Evolutionary conservation across 2,113 vertebrate species (phyloP).

Genomic region (Emberiza fucata): DNA sequence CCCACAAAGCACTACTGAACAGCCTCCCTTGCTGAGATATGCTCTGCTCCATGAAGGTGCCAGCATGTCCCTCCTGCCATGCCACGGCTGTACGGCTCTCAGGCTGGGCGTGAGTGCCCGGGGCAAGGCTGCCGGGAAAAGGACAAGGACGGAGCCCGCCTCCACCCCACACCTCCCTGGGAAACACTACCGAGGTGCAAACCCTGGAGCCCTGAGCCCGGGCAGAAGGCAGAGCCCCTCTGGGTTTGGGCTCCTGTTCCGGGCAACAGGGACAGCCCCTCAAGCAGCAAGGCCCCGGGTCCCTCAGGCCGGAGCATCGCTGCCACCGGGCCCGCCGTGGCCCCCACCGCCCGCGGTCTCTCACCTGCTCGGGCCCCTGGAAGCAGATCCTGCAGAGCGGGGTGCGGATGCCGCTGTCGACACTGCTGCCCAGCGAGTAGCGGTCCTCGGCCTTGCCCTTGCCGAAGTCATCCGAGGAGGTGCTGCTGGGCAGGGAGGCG

Average conservation of each 20-base stretch:
- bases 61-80: background rate
- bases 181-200: background rate
- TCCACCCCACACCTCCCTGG: background rate
- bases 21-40: background rate
- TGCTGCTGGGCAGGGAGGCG: constrained; percentile 82
- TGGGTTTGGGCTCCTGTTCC: background rate
- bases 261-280: no score
- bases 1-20: background rate
- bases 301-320: background rate
- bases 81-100: background rate
- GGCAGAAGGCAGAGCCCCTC: background rate
- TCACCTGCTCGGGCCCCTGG: constrained; percentile 96
- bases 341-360: background rate
- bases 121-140: background rate
- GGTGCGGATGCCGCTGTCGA: constrained; percentile 92
- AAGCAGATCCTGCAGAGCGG: constrained; percentile 98
- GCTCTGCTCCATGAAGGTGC: background rate
- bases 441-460: constrained; percentile 90
- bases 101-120: background rate
- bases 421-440: constrained; percentile 91
- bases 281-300: background rate
- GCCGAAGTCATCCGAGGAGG: constrained; percentile 88
- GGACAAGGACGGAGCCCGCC: background rate
- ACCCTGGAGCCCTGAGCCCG: background rate
- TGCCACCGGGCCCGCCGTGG: background rate